These are phyloP conservation scores for Capreolus pygargus DNA, from an alignment of 2,113 vertebrate genomes.

Conservation along the genomic window DNA sequence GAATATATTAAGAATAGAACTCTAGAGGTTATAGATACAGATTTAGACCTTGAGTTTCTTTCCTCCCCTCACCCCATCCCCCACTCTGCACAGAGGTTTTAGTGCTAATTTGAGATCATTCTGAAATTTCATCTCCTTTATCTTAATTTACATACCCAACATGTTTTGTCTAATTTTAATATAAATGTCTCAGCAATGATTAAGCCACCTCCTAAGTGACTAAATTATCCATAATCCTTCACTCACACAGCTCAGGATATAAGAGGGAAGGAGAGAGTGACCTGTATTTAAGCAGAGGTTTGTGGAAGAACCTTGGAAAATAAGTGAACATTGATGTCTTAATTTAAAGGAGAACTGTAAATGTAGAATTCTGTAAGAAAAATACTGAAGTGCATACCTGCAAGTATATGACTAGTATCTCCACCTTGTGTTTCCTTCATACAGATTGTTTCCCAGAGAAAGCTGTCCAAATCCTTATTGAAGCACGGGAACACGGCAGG, in stretches of 20 bases:
- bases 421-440: slow-evolving; percentile 63
- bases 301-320: not conserved
- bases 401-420: not conserved
- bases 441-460: slow-evolving; percentile 97
- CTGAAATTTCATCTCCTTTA: not conserved
- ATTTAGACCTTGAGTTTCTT: not conserved
- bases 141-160: not conserved
- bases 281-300: not conserved
- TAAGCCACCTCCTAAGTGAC: not conserved
- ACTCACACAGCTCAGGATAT: not conserved
- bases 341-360: not conserved
- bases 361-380: not conserved
- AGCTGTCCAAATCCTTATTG: slow-evolving; percentile 93
- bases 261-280: not conserved
- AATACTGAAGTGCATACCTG: not conserved
- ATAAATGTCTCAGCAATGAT: not conserved
- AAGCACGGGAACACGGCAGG: slow-evolving; percentile 95
- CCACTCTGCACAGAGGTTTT: not conserved
- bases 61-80: not conserved
- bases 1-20: slow-evolving; percentile 11
- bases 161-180: not conserved
- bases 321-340: not conserved
- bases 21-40: not conserved
- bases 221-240: not conserved
- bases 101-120: slow-evolving; percentile 14